These are phyloP conservation scores for Pavo muticus DNA, from an alignment of 2,113 vertebrate genomes.

Conservation along the genomic window DNA sequence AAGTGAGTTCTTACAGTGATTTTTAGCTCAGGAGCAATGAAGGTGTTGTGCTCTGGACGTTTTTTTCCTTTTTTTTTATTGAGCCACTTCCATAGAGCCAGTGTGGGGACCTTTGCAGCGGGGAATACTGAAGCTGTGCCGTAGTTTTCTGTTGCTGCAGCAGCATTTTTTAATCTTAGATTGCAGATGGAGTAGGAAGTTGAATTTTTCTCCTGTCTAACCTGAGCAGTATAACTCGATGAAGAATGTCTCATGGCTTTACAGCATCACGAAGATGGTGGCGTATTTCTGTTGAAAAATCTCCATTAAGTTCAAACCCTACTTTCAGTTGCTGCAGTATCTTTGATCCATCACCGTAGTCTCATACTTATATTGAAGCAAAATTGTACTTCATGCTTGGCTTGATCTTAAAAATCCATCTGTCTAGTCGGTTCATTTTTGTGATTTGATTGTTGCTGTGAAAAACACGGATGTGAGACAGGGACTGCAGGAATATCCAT, in stretches of 20 bases:
- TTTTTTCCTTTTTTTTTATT: background rate
- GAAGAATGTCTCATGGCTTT: background rate
- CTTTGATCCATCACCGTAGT: constrained; percentile 10
- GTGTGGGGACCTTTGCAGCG: background rate
- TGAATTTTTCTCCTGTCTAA: background rate
- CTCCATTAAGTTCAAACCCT: background rate
- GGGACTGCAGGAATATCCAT: background rate
- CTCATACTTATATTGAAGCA: constrained; percentile 18
- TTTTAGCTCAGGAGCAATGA: background rate
- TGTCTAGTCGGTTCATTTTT: constrained; percentile 24
- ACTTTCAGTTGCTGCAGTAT: background rate
- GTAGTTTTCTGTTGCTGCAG: background rate
- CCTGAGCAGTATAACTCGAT: background rate
- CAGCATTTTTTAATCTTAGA: background rate
- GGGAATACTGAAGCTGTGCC: background rate
- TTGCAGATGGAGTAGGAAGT: background rate
- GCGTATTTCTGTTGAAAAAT: constrained; percentile 34
- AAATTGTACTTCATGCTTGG: constrained; percentile 48
- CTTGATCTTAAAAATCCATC: constrained; percentile 51
- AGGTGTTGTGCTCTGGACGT: background rate
- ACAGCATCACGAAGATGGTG: background rate
- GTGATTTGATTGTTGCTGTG: constrained; percentile 13
- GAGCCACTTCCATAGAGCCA: background rate
- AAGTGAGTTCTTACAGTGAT: background rate
- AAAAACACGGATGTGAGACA: background rate